A percentile compares a stretch with the other conserved stretches of the same genome.
These are phyloP conservation scores for Caenorhabditis sulstoni DNA, from an alignment of 2,888 invertebrate genomes.

Conservation along the genomic window DNA sequence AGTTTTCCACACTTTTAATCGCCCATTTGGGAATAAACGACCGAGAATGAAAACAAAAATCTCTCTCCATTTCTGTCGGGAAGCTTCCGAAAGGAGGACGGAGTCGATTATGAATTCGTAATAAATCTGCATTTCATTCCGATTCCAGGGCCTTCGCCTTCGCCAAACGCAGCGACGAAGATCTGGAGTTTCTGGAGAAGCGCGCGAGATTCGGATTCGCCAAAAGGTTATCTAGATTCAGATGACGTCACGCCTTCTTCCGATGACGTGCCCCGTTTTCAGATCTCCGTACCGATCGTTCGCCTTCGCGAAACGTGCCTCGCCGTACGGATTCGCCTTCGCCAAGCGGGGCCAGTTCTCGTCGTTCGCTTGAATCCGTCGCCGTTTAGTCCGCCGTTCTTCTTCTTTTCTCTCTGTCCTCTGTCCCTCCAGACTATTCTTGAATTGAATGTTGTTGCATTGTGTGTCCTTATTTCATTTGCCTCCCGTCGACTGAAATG, in stretches of 20 bases:
- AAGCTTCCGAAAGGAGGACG: neutral
- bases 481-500: slow-evolving; percentile 46
- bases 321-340: slow-evolving; percentile 70
- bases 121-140: slow-evolving; percentile 23
- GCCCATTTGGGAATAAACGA: slow-evolving; percentile 8
- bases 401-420: slow-evolving; percentile 16
- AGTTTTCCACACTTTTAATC: slow-evolving; percentile 19
- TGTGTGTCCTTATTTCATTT: slow-evolving; percentile 55
- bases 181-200: slow-evolving; percentile 62
- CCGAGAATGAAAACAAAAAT: slow-evolving; percentile 1
- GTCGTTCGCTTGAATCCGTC: slow-evolving; percentile 60
- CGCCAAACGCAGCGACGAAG: slow-evolving; percentile 64
- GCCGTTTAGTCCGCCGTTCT: slow-evolving; percentile 1
- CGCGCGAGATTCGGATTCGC: slow-evolving; percentile 66
- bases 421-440: slow-evolving; percentile 13
- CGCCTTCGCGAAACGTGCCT: slow-evolving; percentile 68
- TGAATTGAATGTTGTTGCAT: slow-evolving; percentile 54
- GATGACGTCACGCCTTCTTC: neutral
- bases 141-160: slow-evolving; percentile 66
- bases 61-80: neutral
- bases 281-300: slow-evolving; percentile 64
- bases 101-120: slow-evolving; percentile 27
- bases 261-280: slow-evolving; percentile 6
- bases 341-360: slow-evolving; percentile 64
- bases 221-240: slow-evolving; percentile 53